A percentile compares a stretch with the other conserved stretches of the same genome.
Conservation (phyloP, 2,797 vertebrate genomes). For the Notolepis coatsorum region DNA sequence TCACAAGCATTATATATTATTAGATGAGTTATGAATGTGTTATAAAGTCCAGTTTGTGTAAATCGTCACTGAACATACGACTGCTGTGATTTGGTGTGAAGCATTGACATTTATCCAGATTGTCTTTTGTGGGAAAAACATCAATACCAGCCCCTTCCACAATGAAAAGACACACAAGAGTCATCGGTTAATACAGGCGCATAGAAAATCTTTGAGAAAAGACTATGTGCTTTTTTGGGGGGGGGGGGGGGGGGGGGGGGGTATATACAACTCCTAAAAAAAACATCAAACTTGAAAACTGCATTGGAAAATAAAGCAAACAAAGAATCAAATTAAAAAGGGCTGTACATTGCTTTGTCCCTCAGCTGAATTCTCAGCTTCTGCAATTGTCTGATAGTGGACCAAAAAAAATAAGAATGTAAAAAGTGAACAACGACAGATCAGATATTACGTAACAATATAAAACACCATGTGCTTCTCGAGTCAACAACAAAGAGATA, state of each 20-base stretch:
- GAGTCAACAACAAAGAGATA: slow-evolving; percentile 53
- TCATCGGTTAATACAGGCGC: slow-evolving; percentile 24
- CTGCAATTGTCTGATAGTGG: slow-evolving; percentile 30
- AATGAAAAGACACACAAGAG: slow-evolving; percentile 32
- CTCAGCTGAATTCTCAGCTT: slow-evolving; percentile 16
- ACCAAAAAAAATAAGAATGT: too few relatives aligned
- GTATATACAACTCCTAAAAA: slow-evolving; percentile 6
- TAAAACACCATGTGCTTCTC: slow-evolving; percentile 57
- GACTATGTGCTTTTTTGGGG: too few relatives aligned
- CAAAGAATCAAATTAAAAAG: slow-evolving; percentile 37
- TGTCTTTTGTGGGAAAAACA: slow-evolving; percentile 48
- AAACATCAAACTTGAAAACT: slow-evolving; percentile 34
- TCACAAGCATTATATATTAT: too few relatives aligned
- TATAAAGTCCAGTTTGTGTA: too few relatives aligned
- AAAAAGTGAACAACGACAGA: slow-evolving; percentile 57
- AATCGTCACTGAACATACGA: too few relatives aligned
- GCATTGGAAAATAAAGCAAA: slow-evolving; percentile 32
- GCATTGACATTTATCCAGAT: slow-evolving; percentile 38
- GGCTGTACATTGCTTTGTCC: slow-evolving; percentile 51
- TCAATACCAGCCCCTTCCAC: neutral
- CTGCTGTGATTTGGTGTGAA: too few relatives aligned
- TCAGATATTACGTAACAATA: slow-evolving; percentile 64
- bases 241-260: neutral
- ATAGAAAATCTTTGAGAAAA: slow-evolving; percentile 45
- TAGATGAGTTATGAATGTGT: too few relatives aligned